phyloP scores from a whole-genome alignment of 2,888 invertebrate species.

The Orthosia gothica region DNA sequence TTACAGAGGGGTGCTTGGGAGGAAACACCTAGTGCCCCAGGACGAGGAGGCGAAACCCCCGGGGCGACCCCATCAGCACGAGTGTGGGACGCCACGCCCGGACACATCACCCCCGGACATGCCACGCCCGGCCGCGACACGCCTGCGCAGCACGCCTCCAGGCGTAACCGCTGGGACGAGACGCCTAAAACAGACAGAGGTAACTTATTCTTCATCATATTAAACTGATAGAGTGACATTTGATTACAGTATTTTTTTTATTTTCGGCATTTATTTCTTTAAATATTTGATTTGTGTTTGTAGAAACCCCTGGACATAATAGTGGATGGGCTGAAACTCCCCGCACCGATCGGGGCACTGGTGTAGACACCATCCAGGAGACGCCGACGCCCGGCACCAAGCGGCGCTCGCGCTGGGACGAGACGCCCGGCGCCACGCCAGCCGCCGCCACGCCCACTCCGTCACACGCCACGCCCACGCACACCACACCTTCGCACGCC shows the following conservation, averaged over 20 bases:
- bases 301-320: slow-evolving; percentile 98
- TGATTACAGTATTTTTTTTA: no score
- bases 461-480: slow-evolving; percentile 93
- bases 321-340: slow-evolving; percentile 99
- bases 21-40: slow-evolving; percentile 97
- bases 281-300: slow-evolving; percentile 10
- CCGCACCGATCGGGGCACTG: slow-evolving; percentile 96
- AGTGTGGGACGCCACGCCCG: slow-evolving; percentile 99
- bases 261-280: neutral
- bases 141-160: slow-evolving; percentile 94
- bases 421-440: slow-evolving; percentile 97
- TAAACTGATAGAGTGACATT: neutral
- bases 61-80: slow-evolving; percentile 98
- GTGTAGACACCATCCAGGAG: slow-evolving; percentile 95
- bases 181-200: slow-evolving; percentile 99
- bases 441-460: slow-evolving; percentile 95
- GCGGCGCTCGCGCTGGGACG: slow-evolving; percentile 99
- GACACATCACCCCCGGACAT: slow-evolving; percentile 96
- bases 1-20: slow-evolving; percentile 94
- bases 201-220: slow-evolving; percentile 68
- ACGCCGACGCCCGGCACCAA: slow-evolving; percentile 99
- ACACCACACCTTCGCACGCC: slow-evolving; percentile 94
- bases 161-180: slow-evolving; percentile 99
- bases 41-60: slow-evolving; percentile 96
- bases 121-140: slow-evolving; percentile 97